phyloP scores from a whole-genome alignment of 30 jellyfish, hydroid and myxozoan species.

The Aurelia sp. region DNA sequence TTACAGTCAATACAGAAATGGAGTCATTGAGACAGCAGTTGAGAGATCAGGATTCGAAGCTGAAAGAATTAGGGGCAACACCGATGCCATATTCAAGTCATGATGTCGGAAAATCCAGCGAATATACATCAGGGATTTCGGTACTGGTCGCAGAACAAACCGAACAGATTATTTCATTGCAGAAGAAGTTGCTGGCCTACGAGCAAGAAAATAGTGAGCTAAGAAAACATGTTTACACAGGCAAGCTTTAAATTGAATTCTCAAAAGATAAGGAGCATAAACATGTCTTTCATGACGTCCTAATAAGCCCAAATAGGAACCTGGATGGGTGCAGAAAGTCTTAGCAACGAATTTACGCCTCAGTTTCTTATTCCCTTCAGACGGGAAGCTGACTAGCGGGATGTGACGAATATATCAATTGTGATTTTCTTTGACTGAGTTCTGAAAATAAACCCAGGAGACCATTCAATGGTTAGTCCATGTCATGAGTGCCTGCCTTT shows the following conservation, averaged over 20 bases:
- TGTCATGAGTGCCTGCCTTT: too few species aligned
- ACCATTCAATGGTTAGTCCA: too few species aligned
- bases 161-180: conserved; percentile 57
- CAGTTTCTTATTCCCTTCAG: too few species aligned
- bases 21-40: conserved; percentile 63
- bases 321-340: too few species aligned
- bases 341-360: too few species aligned
- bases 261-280: too few species aligned
- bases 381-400: too few species aligned
- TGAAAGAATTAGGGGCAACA: conserved; percentile 74
- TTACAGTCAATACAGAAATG: conserved; percentile 82
- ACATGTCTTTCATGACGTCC: too few species aligned
- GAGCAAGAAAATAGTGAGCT: conserved; percentile 50
- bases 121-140: conserved; percentile 36
- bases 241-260: neutral
- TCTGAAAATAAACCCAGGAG: too few species aligned
- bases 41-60: conserved; percentile 68
- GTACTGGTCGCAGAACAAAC: conserved; percentile 65
- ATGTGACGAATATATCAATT: too few species aligned
- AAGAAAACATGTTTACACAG: conserved; percentile 26
- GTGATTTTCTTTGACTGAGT: too few species aligned
- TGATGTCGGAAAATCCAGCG: conserved; percentile 5
- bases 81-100: conserved; percentile 53
- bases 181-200: conserved; percentile 45
- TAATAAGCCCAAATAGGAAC: too few species aligned